These are phyloP conservation scores for Pimpla rufipes DNA, from an alignment of 2,888 invertebrate species.

Conservation along the genomic window DNA sequence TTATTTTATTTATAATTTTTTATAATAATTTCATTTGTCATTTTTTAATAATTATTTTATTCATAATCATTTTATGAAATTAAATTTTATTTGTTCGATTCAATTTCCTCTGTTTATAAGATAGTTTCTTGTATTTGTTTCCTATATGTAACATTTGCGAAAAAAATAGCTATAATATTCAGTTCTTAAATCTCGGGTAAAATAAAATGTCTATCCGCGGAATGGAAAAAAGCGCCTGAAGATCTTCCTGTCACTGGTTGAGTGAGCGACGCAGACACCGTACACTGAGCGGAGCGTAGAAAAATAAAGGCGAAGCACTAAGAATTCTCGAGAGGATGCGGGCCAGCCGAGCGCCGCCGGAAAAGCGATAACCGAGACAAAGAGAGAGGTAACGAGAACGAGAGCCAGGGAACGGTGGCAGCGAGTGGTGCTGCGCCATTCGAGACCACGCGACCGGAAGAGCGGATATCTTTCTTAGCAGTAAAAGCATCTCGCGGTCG, in stretches of 20 bases:
- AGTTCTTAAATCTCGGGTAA: background rate
- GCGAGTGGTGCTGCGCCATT: background rate
- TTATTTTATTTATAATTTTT: too few species aligned
- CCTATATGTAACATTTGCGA: too few species aligned
- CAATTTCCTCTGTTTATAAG: too few species aligned
- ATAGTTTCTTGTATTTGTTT: too few species aligned
- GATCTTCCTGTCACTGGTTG: background rate
- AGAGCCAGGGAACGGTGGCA: background rate
- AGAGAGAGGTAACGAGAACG: background rate
- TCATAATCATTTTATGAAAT: too few species aligned
- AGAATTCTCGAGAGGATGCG: constrained; percentile 3
- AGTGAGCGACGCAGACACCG: constrained; percentile 2
- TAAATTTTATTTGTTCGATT: too few species aligned
- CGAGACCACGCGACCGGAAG: constrained; percentile 38
- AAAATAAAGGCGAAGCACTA: constrained; percentile 8
- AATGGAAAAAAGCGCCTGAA: background rate
- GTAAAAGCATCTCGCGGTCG: constrained; percentile 27
- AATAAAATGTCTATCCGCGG: background rate
- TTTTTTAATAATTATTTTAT: too few species aligned
- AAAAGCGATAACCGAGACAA: constrained; percentile 22
- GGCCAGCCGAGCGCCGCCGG: constrained; percentile 5
- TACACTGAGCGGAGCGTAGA: background rate
- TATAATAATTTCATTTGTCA: too few species aligned
- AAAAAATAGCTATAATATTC: too few species aligned
- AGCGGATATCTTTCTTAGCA: constrained; percentile 7